A percentile compares a stretch with the other conserved stretches of the same genome.
Conservation (phyloP, 2,113 vertebrate species). For the Sinocyclocheilus grahami region DNA sequence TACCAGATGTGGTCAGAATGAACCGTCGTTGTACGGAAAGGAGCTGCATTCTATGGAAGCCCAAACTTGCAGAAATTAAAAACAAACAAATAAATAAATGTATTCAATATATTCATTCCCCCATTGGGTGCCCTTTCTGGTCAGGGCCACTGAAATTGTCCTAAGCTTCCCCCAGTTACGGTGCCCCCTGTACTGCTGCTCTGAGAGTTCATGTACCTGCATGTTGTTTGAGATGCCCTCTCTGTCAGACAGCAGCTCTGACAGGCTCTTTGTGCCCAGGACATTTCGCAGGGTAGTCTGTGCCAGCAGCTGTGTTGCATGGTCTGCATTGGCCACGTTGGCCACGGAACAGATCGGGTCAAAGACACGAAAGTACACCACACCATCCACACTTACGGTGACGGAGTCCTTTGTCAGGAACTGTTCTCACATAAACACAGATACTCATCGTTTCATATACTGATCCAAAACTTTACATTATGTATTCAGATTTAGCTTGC, state of each 20-base stretch:
- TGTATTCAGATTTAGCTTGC: neutral
- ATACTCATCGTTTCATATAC: neutral
- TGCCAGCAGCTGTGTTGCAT: constrained; percentile 81
- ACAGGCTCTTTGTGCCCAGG: constrained; percentile 83
- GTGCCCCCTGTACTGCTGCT: neutral
- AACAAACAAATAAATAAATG: too few species aligned
- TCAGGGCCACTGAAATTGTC: too few species aligned
- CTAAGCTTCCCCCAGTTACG: too few species aligned
- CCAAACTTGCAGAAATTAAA: too few species aligned
- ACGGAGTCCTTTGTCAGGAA: constrained; percentile 86
- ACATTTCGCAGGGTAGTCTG: constrained; percentile 86
- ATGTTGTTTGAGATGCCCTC: constrained; percentile 83
- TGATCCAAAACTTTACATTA: neutral
- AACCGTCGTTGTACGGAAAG: too few species aligned
- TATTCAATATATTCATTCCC: too few species aligned
- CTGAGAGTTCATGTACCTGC: constrained; percentile 69
- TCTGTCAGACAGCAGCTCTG: constrained; percentile 82
- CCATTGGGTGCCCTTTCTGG: too few species aligned
- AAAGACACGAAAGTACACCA: constrained; percentile 82
- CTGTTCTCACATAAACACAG: constrained; percentile 60
- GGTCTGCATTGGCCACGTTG: constrained; percentile 78
- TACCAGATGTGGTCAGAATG: too few species aligned
- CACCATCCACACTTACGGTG: constrained; percentile 83
- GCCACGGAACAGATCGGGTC: constrained; percentile 82
- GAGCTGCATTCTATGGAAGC: too few species aligned